These are phyloP conservation scores for Formica aserva DNA, from an alignment of 2,888 invertebrate species.

Conservation along the genomic window DNA sequence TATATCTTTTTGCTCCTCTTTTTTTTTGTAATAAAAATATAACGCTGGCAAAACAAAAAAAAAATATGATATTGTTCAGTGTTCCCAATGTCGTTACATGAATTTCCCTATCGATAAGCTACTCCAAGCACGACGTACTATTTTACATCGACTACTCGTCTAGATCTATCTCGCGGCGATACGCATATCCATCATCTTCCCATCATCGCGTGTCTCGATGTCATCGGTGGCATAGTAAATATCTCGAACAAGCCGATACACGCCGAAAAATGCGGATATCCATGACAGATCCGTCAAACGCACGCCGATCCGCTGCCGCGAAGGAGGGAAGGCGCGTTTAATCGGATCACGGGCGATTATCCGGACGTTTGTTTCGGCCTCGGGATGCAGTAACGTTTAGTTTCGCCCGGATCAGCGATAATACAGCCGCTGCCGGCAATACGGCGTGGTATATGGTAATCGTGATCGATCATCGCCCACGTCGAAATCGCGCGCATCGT, in stretches of 20 bases:
- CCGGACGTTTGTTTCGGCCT: slow-evolving; percentile 41
- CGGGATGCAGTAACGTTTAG: slow-evolving; percentile 23
- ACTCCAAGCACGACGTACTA: slow-evolving; percentile 4
- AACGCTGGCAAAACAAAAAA: neutral
- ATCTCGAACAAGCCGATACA: slow-evolving; percentile 12
- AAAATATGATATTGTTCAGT: neutral
- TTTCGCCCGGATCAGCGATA: slow-evolving; percentile 30
- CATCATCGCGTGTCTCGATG: slow-evolving; percentile 31
- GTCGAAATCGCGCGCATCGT: slow-evolving; percentile 34
- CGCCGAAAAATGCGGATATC: slow-evolving; percentile 10
- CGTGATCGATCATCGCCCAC: slow-evolving; percentile 67
- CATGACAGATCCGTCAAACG: neutral
- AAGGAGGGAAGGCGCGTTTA: slow-evolving; percentile 40
- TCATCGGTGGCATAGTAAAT: slow-evolving; percentile 32
- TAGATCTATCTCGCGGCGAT: slow-evolving; percentile 10
- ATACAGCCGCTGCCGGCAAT: slow-evolving; percentile 19
- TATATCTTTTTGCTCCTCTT: neutral
- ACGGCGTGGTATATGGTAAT: slow-evolving; percentile 29
- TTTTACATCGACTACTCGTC: slow-evolving; percentile 8
- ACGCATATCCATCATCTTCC: slow-evolving; percentile 34
- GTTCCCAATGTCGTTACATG: neutral
- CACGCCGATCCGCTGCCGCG: slow-evolving; percentile 1
- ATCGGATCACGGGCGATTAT: slow-evolving; percentile 37
- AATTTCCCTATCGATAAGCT: slow-evolving; percentile 13
- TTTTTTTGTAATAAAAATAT: slow-evolving; percentile 3